Conservation (phyloP, 2,113 vertebrate genomes). For the Acrocephalus arundinaceus region DNA sequence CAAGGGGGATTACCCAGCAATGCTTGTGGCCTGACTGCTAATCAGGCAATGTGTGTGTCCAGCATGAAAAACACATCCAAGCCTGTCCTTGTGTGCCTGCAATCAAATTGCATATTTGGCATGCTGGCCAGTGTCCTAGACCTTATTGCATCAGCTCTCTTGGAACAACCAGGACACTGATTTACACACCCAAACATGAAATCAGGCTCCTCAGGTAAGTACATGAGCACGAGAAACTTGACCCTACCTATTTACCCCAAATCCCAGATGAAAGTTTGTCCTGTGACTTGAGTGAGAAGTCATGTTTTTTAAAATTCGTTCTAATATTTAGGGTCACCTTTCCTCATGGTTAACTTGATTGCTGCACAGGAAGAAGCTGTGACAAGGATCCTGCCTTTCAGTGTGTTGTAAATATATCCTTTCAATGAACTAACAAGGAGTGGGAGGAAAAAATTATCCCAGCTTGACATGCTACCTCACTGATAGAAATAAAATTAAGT, state of each 20-base stretch:
- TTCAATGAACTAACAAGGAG: background rate
- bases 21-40: background rate
- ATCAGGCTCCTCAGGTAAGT: background rate
- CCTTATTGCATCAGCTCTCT: background rate
- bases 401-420: background rate
- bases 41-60: too few species aligned
- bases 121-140: background rate
- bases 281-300: background rate
- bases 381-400: background rate
- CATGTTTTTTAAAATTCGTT: background rate
- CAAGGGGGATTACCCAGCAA: background rate
- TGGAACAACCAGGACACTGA: background rate
- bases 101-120: background rate
- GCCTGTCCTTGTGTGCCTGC: accelerated
- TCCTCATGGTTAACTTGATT: background rate
- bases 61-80: background rate
- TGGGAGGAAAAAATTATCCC: background rate
- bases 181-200: background rate
- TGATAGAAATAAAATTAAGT: background rate
- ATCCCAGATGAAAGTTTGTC: background rate
- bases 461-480: background rate
- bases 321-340: background rate
- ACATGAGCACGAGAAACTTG: background rate
- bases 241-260: background rate
- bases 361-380: background rate